Evolutionary conservation across 1,140 invertebrate species (phyloP).

Genomic region (Panonychus citri): DNA sequence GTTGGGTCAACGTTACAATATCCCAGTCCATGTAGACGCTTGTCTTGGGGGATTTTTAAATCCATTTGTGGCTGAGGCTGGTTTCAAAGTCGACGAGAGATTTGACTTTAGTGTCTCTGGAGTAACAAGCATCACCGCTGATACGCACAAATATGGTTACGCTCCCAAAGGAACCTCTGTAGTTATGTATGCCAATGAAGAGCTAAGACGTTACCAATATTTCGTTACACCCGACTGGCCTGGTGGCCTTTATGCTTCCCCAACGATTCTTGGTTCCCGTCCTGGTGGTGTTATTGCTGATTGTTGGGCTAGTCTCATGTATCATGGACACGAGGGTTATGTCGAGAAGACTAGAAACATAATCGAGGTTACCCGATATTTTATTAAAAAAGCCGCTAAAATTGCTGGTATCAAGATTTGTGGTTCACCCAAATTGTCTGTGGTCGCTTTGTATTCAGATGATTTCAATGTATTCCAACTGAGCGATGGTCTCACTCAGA

Average conservation of each 20-base stretch:
- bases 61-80: slow-evolving; percentile 67
- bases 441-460: slow-evolving; percentile 67
- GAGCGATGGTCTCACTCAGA: slow-evolving; percentile 19
- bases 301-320: slow-evolving; percentile 86
- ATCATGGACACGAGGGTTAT: slow-evolving; percentile 68
- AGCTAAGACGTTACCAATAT: slow-evolving; percentile 65
- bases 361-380: slow-evolving; percentile 48
- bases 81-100: slow-evolving; percentile 37
- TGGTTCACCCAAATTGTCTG: slow-evolving; percentile 67
- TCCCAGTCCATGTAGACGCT: slow-evolving; percentile 92
- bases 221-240: slow-evolving; percentile 89
- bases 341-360: slow-evolving; percentile 60
- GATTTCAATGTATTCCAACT: slow-evolving; percentile 77
- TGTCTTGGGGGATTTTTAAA: slow-evolving; percentile 82
- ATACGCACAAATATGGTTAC: slow-evolving; percentile 98
- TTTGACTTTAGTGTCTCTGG: slow-evolving; percentile 68
- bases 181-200: slow-evolving; percentile 55
- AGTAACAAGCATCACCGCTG: slow-evolving; percentile 88
- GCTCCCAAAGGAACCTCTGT: slow-evolving; percentile 93
- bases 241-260: slow-evolving; percentile 93
- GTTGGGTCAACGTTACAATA: slow-evolving; percentile 46
- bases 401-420: slow-evolving; percentile 67
- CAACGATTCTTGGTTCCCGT: slow-evolving; percentile 33
- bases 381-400: slow-evolving; percentile 44
- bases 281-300: slow-evolving; percentile 48